phyloP scores from a whole-genome alignment of 2,888 invertebrate genomes.

The Ochropleura leucogaster region DNA sequence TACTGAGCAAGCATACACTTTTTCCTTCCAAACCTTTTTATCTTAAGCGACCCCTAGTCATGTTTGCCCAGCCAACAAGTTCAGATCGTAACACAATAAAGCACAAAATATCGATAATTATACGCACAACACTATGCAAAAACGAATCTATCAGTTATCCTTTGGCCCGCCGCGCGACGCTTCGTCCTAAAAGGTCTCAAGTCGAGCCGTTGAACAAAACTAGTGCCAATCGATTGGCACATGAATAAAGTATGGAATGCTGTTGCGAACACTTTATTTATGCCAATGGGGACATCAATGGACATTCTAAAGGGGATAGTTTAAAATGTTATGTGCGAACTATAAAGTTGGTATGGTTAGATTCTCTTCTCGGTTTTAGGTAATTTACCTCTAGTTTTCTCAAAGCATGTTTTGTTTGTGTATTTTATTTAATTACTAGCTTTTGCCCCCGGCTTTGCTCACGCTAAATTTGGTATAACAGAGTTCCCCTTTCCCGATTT shows the following conservation, averaged over 20 bases:
- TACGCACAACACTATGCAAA: slow-evolving; percentile 32
- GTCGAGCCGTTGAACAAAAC: slow-evolving; percentile 50
- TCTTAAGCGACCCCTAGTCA: too few relatives aligned
- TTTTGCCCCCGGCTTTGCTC: too few relatives aligned
- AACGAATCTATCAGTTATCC: slow-evolving; percentile 53
- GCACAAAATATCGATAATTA: slow-evolving; percentile 24
- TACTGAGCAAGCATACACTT: too few relatives aligned
- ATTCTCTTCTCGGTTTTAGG: not conserved
- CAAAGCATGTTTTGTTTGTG: too few relatives aligned
- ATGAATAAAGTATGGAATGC: slow-evolving; percentile 50
- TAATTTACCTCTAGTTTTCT: too few relatives aligned
- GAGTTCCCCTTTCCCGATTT: too few relatives aligned
- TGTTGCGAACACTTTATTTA: slow-evolving; percentile 50
- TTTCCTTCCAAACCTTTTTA: too few relatives aligned
- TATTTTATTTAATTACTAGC: too few relatives aligned
- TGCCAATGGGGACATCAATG: slow-evolving; percentile 43
- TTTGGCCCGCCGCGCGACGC: slow-evolving; percentile 30
- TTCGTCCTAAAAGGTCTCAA: slow-evolving; percentile 43
- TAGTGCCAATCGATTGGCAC: slow-evolving; percentile 52
- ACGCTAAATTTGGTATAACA: too few relatives aligned
- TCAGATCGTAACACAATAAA: not conserved
- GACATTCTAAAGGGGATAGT: slow-evolving; percentile 42
- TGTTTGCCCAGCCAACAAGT: too few relatives aligned
- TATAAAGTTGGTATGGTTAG: not conserved
- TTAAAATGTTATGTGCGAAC: slow-evolving; percentile 42